Base-by-base conservation (phyloP, 1,140 invertebrate species). In the Hestina assimilis region DNA sequence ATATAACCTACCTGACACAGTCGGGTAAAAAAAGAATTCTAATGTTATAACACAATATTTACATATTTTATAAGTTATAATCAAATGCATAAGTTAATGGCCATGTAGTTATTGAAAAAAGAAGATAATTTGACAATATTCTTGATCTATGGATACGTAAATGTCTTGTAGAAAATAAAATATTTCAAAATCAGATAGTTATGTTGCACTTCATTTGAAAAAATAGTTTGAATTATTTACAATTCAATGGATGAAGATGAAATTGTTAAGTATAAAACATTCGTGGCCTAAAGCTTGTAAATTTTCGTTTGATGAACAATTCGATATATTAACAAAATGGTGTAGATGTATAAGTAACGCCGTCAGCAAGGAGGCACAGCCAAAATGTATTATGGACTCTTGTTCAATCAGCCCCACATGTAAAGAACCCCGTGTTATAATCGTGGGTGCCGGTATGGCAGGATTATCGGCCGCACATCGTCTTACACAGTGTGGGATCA, bases 361-460 rank as follows among this genome's bases (percentile, higher is more conserved):
- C 19, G 64, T 83, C 1, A 79, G 69, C 29, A 43, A 64, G n/a
- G 15, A 66, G 8, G 72, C 66, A 5, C 62, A 75, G 29, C 70
- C 84, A 47, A 68, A 81, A 51, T 87, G 84, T 45, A 82, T 87
- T 26, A 45, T 86, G 28, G 84, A 87, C 53, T 82, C 84, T 4
- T 83, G 84, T 58, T 77, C 73, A 59, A 74, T 93, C 52, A 90
- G 90, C 67, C 90, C 92, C 3, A 89, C 85, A 61, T 90, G 89
- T 48, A 85, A 89, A 24, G 91, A 93, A 69, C 93, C 93, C n/a
- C 90, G 88, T 1, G 90, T 95, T 1, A 91, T 95, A 1, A 93
- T 95, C 9, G 84, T 95, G 11, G 94, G 94, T 0, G 94, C 92
- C 4, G 94, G 94, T n/a, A 92, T 95, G 63, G 93, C 94, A 0